phyloP scores from a whole-genome alignment of 2,888 invertebrate genomes.

The Hydriomena furcata region DNA sequence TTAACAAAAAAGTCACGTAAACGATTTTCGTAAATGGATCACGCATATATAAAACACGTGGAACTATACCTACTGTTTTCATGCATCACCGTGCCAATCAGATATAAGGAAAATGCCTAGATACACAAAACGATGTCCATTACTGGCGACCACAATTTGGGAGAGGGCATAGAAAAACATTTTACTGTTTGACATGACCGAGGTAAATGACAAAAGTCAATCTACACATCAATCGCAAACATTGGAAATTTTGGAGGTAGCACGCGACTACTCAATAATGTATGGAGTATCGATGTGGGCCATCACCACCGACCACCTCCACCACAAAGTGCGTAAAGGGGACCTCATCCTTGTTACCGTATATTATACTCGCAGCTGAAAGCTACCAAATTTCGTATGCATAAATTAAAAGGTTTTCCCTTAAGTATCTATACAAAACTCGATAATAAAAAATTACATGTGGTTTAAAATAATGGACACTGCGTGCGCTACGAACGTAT shows the following conservation, averaged over 20 bases:
- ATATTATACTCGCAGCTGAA: slow-evolving; percentile 12
- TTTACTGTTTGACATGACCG: slow-evolving; percentile 79
- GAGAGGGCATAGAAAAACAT: slow-evolving; percentile 77
- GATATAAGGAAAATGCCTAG: slow-evolving; percentile 61
- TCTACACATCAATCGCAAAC: slow-evolving; percentile 84
- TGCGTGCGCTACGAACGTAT: too few relatives aligned
- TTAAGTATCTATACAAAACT: too few relatives aligned
- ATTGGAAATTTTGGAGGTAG: slow-evolving; percentile 80
- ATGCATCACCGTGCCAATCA: slow-evolving; percentile 77
- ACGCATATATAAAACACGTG: slow-evolving; percentile 54
- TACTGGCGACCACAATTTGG: slow-evolving; percentile 70
- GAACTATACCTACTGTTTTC: slow-evolving; percentile 64
- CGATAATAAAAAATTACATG: too few relatives aligned
- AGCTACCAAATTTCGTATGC: slow-evolving; percentile 1
- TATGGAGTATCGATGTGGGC: slow-evolving; percentile 81
- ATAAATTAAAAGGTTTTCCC: too few relatives aligned
- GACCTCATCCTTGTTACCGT: slow-evolving; percentile 47
- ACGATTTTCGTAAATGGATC: slow-evolving; percentile 43
- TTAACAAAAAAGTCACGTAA: slow-evolving; percentile 30
- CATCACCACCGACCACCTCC: slow-evolving; percentile 59
- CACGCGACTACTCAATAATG: slow-evolving; percentile 82
- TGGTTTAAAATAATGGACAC: too few relatives aligned
- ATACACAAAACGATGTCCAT: slow-evolving; percentile 77
- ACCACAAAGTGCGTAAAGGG: slow-evolving; percentile 54
- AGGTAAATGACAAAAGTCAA: slow-evolving; percentile 83